phyloP scores from a whole-genome alignment of 1,140 invertebrate genomes.

The Pteromalus puparum region DNA sequence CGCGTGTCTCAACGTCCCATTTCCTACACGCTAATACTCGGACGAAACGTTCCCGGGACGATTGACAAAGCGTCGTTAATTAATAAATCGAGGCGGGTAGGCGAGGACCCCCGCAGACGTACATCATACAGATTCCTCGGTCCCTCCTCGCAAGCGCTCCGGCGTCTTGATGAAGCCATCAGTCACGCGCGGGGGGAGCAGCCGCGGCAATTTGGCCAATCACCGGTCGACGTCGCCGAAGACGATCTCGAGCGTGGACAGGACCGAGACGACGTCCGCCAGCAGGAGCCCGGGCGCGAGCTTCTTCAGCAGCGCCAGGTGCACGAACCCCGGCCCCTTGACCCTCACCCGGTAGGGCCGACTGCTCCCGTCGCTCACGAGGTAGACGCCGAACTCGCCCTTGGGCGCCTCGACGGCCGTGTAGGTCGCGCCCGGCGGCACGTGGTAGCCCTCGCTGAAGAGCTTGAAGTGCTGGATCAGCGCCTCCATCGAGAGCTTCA shows the following conservation, averaged over 20 bases:
- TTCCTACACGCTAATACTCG: too few species aligned
- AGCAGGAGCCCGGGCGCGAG: conserved; percentile 91
- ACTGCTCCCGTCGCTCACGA: conserved; percentile 96
- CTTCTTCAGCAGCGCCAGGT: conserved; percentile 92
- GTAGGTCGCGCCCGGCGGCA: conserved; percentile 96
- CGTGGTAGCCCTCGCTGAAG: conserved; percentile 96
- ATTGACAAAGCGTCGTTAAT: too few species aligned
- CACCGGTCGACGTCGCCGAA: conserved; percentile 98
- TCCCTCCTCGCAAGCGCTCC: too few species aligned
- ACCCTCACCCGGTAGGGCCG: conserved; percentile 98
- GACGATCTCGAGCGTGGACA: conserved; percentile 94
- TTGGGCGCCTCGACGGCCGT: conserved; percentile 98
- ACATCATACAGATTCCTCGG: too few species aligned
- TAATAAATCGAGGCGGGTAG: too few species aligned
- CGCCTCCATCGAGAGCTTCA: conserved; percentile 99
- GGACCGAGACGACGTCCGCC: conserved; percentile 97
- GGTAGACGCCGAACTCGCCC: conserved; percentile 98
- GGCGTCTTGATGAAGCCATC: not conserved
- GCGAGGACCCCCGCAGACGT: too few species aligned
- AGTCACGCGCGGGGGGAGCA: not conserved
- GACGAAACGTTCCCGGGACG: too few species aligned
- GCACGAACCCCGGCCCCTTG: conserved; percentile 97
- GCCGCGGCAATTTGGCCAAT: conserved; percentile 43
- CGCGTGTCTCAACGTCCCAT: too few species aligned
- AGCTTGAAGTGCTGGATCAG: conserved; percentile 99